These are phyloP conservation scores for Ibidorhyncha struthersii DNA, from an alignment of 2,113 vertebrate genomes.

Conservation along the genomic window DNA sequence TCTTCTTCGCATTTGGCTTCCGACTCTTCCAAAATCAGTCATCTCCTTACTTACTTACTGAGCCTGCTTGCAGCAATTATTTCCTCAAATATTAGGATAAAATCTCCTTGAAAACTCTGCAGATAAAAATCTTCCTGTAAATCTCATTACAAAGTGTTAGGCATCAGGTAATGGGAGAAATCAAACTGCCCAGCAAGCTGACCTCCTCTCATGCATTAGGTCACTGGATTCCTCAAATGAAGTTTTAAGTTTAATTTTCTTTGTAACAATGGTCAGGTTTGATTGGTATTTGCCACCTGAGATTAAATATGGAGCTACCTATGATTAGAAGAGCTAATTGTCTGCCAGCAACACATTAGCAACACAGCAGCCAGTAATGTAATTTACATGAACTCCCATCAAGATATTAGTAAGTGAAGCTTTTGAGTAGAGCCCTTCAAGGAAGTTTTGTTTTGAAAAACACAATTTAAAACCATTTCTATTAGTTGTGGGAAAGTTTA, in stretches of 20 bases:
- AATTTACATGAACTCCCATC: neutral
- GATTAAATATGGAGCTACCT: neutral
- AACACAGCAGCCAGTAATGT: neutral
- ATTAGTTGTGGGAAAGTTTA: neutral
- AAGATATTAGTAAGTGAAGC: neutral
- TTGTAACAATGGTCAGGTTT: neutral
- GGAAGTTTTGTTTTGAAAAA: neutral
- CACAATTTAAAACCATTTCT: neutral
- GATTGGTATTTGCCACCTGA: neutral
- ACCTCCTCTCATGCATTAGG: neutral
- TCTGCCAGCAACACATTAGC: neutral
- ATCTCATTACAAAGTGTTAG: constrained; percentile 3
- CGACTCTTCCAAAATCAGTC: neutral
- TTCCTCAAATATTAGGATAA: neutral
- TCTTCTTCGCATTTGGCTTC: neutral
- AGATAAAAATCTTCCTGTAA: neutral
- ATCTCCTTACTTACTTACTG: neutral
- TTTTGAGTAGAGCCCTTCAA: neutral
- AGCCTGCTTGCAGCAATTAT: neutral
- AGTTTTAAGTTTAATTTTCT: neutral
- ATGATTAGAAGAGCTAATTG: neutral
- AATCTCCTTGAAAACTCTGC: neutral
- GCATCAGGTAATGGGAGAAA: neutral
- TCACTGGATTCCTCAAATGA: neutral
- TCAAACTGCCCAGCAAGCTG: neutral